These are phyloP conservation scores for Petroica traversi DNA, from an alignment of 2,113 vertebrate genomes.

Conservation along the genomic window DNA sequence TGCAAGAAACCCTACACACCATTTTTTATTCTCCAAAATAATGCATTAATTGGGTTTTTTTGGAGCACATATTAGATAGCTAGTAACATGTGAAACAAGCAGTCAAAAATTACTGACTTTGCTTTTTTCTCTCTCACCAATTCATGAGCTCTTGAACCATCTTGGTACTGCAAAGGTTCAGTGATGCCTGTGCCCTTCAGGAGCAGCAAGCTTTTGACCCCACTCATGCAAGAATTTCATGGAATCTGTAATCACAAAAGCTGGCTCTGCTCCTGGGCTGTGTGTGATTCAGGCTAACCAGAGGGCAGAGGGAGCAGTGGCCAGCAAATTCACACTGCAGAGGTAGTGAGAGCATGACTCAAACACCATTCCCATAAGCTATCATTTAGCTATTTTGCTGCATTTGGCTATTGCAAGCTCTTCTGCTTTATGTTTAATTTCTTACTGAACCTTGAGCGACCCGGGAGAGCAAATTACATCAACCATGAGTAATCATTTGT, in stretches of 20 bases:
- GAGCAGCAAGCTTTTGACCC: neutral
- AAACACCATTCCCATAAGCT: neutral
- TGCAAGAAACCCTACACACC: neutral
- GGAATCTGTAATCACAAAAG: neutral
- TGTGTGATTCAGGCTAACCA: neutral
- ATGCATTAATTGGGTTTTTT: neutral
- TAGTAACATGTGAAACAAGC: neutral
- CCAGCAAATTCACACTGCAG: neutral
- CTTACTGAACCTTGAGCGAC: neutral
- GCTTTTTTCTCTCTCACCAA: neutral
- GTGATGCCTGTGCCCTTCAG: neutral
- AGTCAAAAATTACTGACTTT: neutral
- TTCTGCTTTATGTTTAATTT: conserved; percentile 40
- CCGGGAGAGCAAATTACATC: neutral
- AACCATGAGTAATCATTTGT: conserved; percentile 32
- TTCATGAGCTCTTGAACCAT: neutral
- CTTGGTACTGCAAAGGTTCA: neutral
- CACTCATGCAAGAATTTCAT: neutral
- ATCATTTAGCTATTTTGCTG: neutral
- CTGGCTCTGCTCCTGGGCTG: neutral
- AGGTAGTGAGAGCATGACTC: neutral
- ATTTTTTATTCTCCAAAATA: neutral
- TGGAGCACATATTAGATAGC: neutral
- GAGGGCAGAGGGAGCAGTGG: neutral
- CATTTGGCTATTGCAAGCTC: neutral